Conservation (phyloP, 2,888 invertebrate genomes). For the Eupithecia exiguata region DNA sequence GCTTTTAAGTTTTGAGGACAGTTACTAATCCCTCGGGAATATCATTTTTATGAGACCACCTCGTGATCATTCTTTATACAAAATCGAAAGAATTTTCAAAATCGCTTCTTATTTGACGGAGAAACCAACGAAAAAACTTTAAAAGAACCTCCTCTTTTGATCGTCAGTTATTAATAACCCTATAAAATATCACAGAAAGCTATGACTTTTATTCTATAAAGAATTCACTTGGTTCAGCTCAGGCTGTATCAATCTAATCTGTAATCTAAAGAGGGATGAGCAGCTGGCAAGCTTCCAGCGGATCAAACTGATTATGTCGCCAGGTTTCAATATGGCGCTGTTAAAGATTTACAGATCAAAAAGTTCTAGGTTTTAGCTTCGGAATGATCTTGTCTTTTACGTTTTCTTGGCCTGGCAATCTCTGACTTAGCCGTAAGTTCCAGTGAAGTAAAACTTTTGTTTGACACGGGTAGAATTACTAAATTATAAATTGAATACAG, state of each 20-base stretch:
- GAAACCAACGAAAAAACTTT: no score
- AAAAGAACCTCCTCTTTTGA: no score
- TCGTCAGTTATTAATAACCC: no score
- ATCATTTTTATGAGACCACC: no score
- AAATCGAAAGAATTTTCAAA: no score
- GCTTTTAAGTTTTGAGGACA: no score
- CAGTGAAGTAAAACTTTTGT: not conserved
- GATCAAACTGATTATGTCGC: conserved; percentile 10
- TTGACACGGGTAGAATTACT: no score
- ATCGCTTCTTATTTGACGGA: no score
- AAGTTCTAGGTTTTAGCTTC: not conserved
- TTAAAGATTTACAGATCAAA: conserved; percentile 4
- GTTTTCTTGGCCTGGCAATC: not conserved
- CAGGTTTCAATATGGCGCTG: conserved; percentile 4
- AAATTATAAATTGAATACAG: no score
- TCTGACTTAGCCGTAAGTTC: not conserved
- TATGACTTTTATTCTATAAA: not conserved
- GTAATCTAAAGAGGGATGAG: conserved; percentile 5
- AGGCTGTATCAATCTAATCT: conserved; percentile 3
- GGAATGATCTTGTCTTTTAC: not conserved
- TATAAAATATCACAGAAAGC: not conserved
- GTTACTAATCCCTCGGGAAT: no score
- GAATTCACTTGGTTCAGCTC: not conserved
- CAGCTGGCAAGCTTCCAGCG: not conserved
- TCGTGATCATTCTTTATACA: no score